phyloP scores from a whole-genome alignment of 2,113 vertebrate genomes.

The Xiphophorus hellerii region DNA sequence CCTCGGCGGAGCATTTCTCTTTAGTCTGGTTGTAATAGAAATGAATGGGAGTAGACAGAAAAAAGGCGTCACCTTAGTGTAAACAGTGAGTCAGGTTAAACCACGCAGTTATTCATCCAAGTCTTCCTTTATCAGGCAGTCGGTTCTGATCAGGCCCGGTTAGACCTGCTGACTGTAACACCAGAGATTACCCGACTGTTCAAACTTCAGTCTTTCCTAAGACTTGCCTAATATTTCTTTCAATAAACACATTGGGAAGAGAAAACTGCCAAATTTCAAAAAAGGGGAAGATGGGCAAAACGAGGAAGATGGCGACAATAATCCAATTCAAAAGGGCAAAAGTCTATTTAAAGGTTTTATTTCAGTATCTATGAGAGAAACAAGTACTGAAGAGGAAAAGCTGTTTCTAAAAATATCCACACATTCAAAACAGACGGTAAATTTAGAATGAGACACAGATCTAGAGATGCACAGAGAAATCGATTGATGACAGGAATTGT shows the following conservation, averaged over 20 bases:
- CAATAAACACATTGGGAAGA: background rate
- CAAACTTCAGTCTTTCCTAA: background rate
- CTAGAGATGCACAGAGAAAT: too few relatives aligned
- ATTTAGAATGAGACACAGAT: background rate
- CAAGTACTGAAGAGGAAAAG: too few relatives aligned
- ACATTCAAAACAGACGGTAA: background rate
- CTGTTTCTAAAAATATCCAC: background rate
- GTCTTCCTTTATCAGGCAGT: background rate
- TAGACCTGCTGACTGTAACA: slow-evolving; percentile 15
- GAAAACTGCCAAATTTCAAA: background rate
- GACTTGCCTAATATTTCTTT: background rate
- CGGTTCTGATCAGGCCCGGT: background rate
- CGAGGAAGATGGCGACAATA: background rate
- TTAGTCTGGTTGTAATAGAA: slow-evolving; percentile 9
- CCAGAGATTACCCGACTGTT: slow-evolving; percentile 1
- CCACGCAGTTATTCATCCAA: slow-evolving; percentile 7
- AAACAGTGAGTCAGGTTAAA: slow-evolving; percentile 15
- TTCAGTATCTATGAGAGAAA: too few relatives aligned
- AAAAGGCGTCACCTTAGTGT: slow-evolving; percentile 22
- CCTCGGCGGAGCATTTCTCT: slow-evolving; percentile 83
- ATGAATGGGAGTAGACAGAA: background rate
- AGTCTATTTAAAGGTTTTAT: too few relatives aligned
- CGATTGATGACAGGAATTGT: too few relatives aligned
- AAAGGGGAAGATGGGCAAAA: background rate
- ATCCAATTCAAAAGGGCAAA: background rate